Evolutionary conservation across 2,797 vertebrate species (phyloP).

Genomic region (Aselliscus stoliczkanus): DNA sequence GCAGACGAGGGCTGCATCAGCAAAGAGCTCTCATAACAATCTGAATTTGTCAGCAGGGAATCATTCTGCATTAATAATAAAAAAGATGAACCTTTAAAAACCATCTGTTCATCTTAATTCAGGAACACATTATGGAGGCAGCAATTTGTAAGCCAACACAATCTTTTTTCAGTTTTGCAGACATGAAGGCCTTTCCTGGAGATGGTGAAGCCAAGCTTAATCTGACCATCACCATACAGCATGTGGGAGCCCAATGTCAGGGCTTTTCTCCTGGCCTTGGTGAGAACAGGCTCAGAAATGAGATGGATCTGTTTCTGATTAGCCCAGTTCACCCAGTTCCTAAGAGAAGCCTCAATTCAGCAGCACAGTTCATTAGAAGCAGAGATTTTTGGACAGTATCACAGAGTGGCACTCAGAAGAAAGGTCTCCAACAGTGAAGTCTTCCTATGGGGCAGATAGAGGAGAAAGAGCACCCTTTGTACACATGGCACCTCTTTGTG

Average conservation of each 20-base stretch:
- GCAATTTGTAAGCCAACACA: neutral
- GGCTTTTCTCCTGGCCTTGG: neutral
- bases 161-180: neutral
- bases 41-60: neutral
- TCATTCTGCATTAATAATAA: neutral
- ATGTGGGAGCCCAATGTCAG: neutral
- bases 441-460: neutral
- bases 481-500: neutral
- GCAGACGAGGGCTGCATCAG: neutral
- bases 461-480: neutral
- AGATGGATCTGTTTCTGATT: constrained; percentile 19
- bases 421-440: neutral
- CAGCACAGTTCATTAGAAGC: neutral
- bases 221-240: neutral
- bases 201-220: neutral
- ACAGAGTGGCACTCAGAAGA: neutral
- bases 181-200: neutral
- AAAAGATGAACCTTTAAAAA: constrained; percentile 1
- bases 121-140: neutral
- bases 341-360: neutral
- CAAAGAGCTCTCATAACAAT: neutral
- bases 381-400: neutral
- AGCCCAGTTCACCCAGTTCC: neutral
- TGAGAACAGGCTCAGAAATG: neutral
- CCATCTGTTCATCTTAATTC: neutral